Evolutionary conservation across 2,888 invertebrate genomes (phyloP), one percentile per base, ranked within the genome.

Genomic region (Limnephilus marmoratus): DNA sequence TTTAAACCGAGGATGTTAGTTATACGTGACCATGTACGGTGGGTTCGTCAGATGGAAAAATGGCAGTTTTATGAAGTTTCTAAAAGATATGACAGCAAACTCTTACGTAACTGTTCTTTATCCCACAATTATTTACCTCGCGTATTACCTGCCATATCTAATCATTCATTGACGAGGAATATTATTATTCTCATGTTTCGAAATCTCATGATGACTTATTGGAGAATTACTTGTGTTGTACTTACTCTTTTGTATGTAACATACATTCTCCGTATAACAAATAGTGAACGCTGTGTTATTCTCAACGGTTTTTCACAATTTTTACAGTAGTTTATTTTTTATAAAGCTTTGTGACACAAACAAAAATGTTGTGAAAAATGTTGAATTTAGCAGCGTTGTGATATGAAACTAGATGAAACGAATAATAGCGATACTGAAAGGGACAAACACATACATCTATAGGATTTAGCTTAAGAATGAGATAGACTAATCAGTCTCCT

Each of bases 1-100:
- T 86, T 49, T n/a, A n/a, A 45, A 45, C 86, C 29, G 86, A 41
- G 86, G 68, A 68, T 68, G 68, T 68, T 68, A 68, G 24, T 68
- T n/a, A 82, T 82, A 31, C 34, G 82, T 31, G 82, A 82, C 68
- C 68, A 68, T 68, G 68, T 68, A 68, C 24, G 68, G 68, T 68
- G 68, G 24, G 68, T 68, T 68, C 68, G 68, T 68, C n/a, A 68
- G 68, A 68, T n/a, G 68, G 68, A 68, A 68, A 68, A 68, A 68
- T 68, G 68, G 68, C 68, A 68, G 68, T 68, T 68, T 68, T 68
- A 68, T 68, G 68, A 68, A 68, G 24, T 68, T 68, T 68, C 68
- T 68, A 68, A 68, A 68, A 68, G 24, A 68, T 68, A 68, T 68
- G 68, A 68, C 68, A 68, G 68, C 68, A 24, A 68, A 24, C 9